Evolutionary conservation across 1,140 invertebrate species (phyloP), one percentile per base, ranked within the genome.

Genomic region (Drosophila eugracilis): DNA sequence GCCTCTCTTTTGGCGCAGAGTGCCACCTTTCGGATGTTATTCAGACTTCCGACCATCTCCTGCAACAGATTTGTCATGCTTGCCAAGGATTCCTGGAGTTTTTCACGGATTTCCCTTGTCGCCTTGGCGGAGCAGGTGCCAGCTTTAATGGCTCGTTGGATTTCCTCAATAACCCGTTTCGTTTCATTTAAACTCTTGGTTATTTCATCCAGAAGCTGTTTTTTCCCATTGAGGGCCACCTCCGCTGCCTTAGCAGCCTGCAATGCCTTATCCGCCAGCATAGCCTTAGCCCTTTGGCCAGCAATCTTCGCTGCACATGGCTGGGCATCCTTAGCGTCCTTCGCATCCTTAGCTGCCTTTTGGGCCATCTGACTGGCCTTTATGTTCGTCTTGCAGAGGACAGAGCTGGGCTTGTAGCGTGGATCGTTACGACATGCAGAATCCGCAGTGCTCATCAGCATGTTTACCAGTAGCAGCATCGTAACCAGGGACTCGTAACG

Each of bases 161-260:
- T 15, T 12, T 77, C 67, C 21, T 74, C 37, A 2, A 77, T 19
- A 5, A 45, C 42, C 1, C 37, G 30, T 12, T 42, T 47, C 4
- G 48, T 52, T 5, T 69, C 60, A 10, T 7, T 6, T 4, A 55
- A 39, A 19, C 12, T 69, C 4, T 17, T 26, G 5, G 32, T 5
- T n/a, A 77, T 12, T 24, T 60, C 57, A 0, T 67, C 53, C 4
- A 81, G 19, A 7, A 81, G 14, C 17, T 69, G 42, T 14, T 70
- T 69, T 12, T 74, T 81, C 0, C 57, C 58, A 2, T 34, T 36
- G 5, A 77, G 22, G 0, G 9, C 54, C 2, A 58, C 58, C 37
- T 78, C 28, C 0, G 74, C 78, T 1, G 52, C 48, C n/a, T 44
- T 32, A 24, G 78, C 57, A 3, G 73, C 74, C 5, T 65, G 57